Percentiles rank a stretch among this genome's conserved stretches.
These are phyloP conservation scores for Cataglyphis cursor DNA, from an alignment of 2,888 invertebrate genomes.

Conservation along the genomic window DNA sequence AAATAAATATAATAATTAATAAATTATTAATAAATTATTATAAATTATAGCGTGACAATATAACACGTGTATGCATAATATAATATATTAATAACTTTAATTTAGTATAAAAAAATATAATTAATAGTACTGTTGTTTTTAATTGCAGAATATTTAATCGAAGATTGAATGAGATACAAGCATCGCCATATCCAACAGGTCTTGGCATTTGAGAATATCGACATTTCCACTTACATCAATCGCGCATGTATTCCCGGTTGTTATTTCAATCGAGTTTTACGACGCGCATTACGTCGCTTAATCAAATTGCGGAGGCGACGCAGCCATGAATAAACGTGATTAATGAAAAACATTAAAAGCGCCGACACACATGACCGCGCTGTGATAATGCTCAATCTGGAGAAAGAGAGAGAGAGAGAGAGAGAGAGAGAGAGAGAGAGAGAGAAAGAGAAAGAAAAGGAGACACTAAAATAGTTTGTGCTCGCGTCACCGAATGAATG, in stretches of 20 bases:
- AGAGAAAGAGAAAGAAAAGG: not conserved
- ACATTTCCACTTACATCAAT: conserved; percentile 27
- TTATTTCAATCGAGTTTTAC: conserved; percentile 50
- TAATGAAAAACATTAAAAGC: conserved; percentile 42
- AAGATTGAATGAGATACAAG: not conserved
- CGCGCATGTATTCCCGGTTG: not conserved
- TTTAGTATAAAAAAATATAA: not conserved
- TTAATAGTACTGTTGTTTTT: not conserved
- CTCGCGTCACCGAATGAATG: conserved; percentile 3
- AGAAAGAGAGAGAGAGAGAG: not conserved
- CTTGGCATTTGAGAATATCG: not conserved
- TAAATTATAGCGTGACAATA: not conserved
- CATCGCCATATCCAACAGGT: not conserved
- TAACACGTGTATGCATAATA: too few relatives aligned
- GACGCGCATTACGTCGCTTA: conserved; percentile 33
- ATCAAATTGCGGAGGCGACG: conserved; percentile 17
- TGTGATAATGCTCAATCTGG: not conserved
- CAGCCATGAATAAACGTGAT: conserved; percentile 33
- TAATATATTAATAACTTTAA: conserved; percentile 1
- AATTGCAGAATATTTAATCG: not conserved
- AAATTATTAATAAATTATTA: not conserved
- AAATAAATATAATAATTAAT: not conserved
- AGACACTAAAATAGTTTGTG: not conserved
- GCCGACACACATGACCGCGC: not conserved
- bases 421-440: not conserved